These are phyloP conservation scores for Anarsia innoxiella DNA, from an alignment of 2,888 invertebrate genomes.

Conservation along the genomic window DNA sequence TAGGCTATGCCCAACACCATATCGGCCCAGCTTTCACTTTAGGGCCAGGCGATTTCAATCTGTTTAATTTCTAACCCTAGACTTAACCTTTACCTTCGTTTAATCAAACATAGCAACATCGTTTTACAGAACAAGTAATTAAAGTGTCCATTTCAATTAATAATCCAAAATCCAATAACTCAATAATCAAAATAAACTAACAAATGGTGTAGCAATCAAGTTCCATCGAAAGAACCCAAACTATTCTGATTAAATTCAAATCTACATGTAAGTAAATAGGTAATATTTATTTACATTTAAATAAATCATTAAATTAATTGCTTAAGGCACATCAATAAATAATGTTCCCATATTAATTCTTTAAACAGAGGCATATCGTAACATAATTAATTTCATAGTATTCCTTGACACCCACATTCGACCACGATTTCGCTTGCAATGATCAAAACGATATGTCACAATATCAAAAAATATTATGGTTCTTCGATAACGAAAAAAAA, in stretches of 20 bases:
- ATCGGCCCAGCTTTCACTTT: conserved; percentile 36
- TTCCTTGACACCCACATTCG: conserved; percentile 29
- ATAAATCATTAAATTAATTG: conserved; percentile 20
- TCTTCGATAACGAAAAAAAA: conserved; percentile 10
- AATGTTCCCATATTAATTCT: conserved; percentile 23
- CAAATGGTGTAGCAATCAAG: no score
- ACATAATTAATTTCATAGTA: conserved; percentile 25
- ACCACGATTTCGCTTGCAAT: conserved; percentile 33
- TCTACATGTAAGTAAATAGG: no score
- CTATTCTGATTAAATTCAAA: no score
- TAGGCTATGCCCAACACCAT: conserved; percentile 22
- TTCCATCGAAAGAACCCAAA: no score
- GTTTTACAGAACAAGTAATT: no score
- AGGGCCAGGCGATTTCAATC: conserved; percentile 25
- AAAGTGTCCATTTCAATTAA: no score
- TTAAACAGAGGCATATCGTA: conserved; percentile 15
- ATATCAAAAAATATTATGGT: conserved; percentile 28
- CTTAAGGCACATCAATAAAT: conserved; percentile 23
- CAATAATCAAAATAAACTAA: no score
- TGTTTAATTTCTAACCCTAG: conserved; percentile 26
- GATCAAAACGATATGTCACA: conserved; percentile 29
- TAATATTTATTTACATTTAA: no score
- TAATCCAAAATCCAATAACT: no score
- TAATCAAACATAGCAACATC: no score
- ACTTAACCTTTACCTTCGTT: conserved; percentile 3